These are phyloP conservation scores for Panulirus ornatus DNA, from an alignment of 1,140 invertebrate genomes.

Conservation along the genomic window DNA sequence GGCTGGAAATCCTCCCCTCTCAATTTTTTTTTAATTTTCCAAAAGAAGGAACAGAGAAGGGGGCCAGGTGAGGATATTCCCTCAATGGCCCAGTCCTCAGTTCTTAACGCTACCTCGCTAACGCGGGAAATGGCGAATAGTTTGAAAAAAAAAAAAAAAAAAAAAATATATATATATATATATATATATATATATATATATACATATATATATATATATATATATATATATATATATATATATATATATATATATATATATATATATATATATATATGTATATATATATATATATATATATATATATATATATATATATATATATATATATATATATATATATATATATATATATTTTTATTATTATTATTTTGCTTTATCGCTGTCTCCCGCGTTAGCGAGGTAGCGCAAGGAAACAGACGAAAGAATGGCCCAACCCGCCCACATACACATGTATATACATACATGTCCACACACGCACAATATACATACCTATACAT, in stretches of 20 bases:
- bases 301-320: slow-evolving; percentile 54
- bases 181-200: slow-evolving; percentile 39
- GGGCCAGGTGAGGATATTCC: too few relatives aligned
- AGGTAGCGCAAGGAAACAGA: too few relatives aligned
- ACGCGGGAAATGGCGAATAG: too few relatives aligned
- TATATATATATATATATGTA: slow-evolving; percentile 38
- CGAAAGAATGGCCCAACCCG: too few relatives aligned
- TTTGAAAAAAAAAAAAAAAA: too few relatives aligned
- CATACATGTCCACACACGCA: slow-evolving; percentile 1
- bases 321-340: slow-evolving; percentile 52
- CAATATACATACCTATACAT: too few relatives aligned
- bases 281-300: slow-evolving; percentile 43
- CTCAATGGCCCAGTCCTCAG: too few relatives aligned
- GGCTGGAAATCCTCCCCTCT: too few relatives aligned
- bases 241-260: slow-evolving; percentile 40
- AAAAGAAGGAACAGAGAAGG: too few relatives aligned
- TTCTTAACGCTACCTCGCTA: too few relatives aligned
- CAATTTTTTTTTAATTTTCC: too few relatives aligned
- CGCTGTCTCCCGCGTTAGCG: too few relatives aligned
- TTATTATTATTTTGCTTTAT: slow-evolving; percentile 11
- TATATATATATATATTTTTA: slow-evolving; percentile 39
- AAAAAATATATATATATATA: slow-evolving; percentile 8
- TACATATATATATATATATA: slow-evolving; percentile 38
- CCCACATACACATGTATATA: slow-evolving; percentile 39
- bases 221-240: slow-evolving; percentile 38